Conservation (phyloP, 2,888 invertebrate species). For the Phaedon cochleariae region DNA sequence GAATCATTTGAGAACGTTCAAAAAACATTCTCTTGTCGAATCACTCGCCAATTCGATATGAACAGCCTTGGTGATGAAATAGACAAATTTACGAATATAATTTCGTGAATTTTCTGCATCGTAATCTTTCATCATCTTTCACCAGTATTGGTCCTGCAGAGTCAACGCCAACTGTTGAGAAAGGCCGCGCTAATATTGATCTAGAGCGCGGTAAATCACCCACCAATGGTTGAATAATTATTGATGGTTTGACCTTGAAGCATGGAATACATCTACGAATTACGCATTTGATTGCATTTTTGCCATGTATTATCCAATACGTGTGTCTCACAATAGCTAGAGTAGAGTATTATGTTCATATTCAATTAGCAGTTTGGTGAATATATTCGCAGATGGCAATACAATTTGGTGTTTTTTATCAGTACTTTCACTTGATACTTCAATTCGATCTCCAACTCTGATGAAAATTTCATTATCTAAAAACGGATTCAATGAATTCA, state of each 20-base stretch:
- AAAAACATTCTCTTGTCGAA: background rate
- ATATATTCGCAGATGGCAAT: background rate
- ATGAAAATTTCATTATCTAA: slow-evolving; percentile 3
- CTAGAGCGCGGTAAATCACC: background rate
- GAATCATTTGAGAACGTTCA: background rate
- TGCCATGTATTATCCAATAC: background rate
- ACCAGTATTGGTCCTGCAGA: background rate
- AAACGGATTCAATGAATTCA: slow-evolving; percentile 9
- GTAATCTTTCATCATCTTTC: background rate
- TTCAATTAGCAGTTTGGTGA: slow-evolving; percentile 7
- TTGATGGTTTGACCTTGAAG: background rate
- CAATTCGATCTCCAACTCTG: slow-evolving; percentile 4
- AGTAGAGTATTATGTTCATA: slow-evolving; percentile 9
- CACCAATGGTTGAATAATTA: too few species aligned
- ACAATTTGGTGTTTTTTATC: slow-evolving; percentile 8
- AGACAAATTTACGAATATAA: background rate
- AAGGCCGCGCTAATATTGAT: background rate
- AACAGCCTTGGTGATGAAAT: background rate
- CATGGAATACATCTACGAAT: background rate
- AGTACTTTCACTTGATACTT: background rate
- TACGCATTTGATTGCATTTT: background rate
- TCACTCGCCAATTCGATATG: background rate
- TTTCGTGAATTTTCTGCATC: background rate
- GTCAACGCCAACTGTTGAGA: background rate
- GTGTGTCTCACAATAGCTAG: background rate